Evolutionary conservation across 2,797 vertebrate genomes (phyloP).

Genomic region (Graptemys geographica): DNA sequence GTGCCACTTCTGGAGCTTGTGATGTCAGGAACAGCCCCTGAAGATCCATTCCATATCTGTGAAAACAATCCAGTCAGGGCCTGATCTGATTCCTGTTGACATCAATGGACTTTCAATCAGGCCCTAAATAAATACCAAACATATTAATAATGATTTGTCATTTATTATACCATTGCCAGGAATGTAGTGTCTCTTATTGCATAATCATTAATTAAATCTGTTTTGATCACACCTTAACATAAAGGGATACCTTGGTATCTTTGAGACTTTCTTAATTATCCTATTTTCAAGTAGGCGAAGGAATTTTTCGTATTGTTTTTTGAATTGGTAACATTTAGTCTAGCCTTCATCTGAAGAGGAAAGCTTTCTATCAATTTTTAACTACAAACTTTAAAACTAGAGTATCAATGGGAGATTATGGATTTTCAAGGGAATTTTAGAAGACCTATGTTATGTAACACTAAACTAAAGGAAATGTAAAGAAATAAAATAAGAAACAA

Average conservation of each 20-base stretch:
- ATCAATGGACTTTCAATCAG: neutral
- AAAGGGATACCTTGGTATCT: neutral
- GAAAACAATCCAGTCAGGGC: neutral
- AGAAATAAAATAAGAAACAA: neutral
- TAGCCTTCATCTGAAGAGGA: neutral
- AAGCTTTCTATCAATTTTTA: neutral
- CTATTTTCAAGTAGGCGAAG: neutral
- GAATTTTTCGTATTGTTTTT: neutral
- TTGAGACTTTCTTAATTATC: neutral
- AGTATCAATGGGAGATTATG: neutral
- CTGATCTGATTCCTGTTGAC: neutral
- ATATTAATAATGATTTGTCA: neutral
- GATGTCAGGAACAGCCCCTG: neutral
- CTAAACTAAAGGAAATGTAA: neutral
- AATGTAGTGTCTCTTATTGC: neutral
- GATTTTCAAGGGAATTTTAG: neutral
- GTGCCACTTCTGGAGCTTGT: neutral
- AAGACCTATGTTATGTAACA: neutral
- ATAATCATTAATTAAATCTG: neutral
- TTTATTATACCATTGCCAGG: neutral
- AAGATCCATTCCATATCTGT: neutral
- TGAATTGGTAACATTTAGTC: neutral
- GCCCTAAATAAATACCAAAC: neutral
- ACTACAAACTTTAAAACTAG: neutral
- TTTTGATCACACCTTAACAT: neutral